phyloP scores from a whole-genome alignment of 2,797 vertebrate genomes.

The Parauchenoglanis ngamensis region DNA sequence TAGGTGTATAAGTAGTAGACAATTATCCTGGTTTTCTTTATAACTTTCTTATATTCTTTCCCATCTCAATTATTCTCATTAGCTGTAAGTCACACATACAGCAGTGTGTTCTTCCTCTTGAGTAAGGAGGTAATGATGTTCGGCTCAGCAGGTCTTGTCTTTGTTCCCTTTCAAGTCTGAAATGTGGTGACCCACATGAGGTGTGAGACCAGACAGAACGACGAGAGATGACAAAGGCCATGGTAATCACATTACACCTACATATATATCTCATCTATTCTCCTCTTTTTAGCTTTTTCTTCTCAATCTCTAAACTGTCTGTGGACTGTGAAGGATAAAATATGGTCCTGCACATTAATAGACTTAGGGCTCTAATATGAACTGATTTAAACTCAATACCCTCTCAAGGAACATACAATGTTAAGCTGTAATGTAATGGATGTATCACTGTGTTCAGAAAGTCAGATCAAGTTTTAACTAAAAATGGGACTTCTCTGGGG shows the following conservation, averaged over 20 bases:
- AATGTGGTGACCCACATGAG: constrained; percentile 23
- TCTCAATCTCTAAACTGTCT: neutral
- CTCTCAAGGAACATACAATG: neutral
- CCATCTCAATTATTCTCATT: neutral
- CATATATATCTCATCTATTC: neutral
- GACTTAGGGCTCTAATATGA: neutral
- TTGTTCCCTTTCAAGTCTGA: constrained; percentile 31
- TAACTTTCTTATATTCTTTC: no score
- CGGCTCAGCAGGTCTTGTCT: constrained; percentile 16
- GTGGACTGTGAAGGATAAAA: neutral
- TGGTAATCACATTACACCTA: constrained; percentile 63
- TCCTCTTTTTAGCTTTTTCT: neutral
- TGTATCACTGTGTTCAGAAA: neutral
- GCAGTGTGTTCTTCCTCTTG: neutral
- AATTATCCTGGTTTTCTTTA: no score
- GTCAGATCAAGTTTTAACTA: neutral
- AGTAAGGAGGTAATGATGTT: constrained; percentile 1
- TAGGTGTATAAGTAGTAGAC: neutral
- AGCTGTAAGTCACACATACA: neutral
- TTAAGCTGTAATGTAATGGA: neutral
- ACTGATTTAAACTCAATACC: constrained; percentile 21
- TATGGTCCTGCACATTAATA: neutral
- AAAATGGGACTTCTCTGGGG: neutral
- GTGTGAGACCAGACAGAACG: constrained; percentile 33
- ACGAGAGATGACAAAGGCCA: constrained; percentile 63